These are phyloP conservation scores for Elegia similella DNA, from an alignment of 2,888 invertebrate genomes.

Conservation along the genomic window DNA sequence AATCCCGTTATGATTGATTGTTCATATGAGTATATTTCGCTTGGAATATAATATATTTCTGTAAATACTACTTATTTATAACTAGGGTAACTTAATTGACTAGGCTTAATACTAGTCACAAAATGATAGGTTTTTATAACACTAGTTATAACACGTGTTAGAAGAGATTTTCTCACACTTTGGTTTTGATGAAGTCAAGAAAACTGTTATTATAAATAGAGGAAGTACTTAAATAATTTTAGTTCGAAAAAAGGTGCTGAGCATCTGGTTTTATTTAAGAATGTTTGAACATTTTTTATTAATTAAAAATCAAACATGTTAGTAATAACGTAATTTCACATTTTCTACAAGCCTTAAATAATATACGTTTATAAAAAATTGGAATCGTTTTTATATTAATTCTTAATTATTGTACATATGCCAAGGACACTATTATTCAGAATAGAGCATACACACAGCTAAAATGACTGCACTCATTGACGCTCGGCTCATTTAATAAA, in stretches of 20 bases:
- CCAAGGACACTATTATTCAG: too few species aligned
- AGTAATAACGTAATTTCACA: neutral
- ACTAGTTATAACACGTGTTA: neutral
- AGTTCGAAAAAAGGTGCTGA: slow-evolving; percentile 8
- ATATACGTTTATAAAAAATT: too few species aligned
- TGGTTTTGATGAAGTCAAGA: slow-evolving; percentile 7
- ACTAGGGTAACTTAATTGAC: slow-evolving; percentile 65
- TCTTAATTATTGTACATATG: too few species aligned
- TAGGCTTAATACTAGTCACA: slow-evolving; percentile 77
- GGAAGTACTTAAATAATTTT: slow-evolving; percentile 16
- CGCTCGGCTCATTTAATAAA: too few species aligned
- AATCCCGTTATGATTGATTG: neutral
- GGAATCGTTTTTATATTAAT: too few species aligned
- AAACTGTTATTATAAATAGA: slow-evolving; percentile 1
- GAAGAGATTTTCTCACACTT: neutral
- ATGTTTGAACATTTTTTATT: neutral
- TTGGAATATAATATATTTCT: slow-evolving; percentile 52
- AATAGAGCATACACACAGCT: too few species aligned
- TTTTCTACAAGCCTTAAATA: neutral
- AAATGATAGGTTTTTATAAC: slow-evolving; percentile 25
- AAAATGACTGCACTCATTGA: too few species aligned
- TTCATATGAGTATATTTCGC: slow-evolving; percentile 49
- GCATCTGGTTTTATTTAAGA: neutral
- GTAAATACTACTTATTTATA: slow-evolving; percentile 73
- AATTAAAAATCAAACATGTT: neutral